Conservation (phyloP, 2,888 invertebrate species). For the Chirona hameri region DNA sequence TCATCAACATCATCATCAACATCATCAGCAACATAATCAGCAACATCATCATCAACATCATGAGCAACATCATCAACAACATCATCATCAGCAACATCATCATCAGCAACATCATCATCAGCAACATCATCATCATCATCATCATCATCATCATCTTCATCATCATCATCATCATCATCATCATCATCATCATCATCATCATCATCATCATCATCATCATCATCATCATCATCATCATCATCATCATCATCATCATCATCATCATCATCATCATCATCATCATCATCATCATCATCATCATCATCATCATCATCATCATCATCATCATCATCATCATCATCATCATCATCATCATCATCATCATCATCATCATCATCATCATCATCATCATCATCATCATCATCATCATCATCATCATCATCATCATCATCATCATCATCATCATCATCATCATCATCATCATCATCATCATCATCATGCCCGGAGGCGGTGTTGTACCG, state of each 20-base stretch:
- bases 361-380: background rate
- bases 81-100: no score
- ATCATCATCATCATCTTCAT: background rate
- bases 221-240: background rate
- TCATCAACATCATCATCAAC: no score
- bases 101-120: no score
- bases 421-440: background rate
- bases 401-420: no score
- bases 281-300: background rate
- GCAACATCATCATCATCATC: no score
- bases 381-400: no score
- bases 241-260: conserved; percentile 13
- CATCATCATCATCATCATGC: background rate
- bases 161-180: background rate
- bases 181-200: background rate
- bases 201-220: background rate
- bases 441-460: background rate
- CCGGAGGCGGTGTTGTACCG: background rate
- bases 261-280: background rate
- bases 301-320: background rate
- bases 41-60: no score
- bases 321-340: background rate
- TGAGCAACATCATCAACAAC: no score
- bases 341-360: background rate
- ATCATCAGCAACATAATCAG: no score